A percentile compares a stretch with the other conserved stretches of the same genome.
Conservation (phyloP, 2,888 invertebrate species). For the Cheiracanthium punctorium region DNA sequence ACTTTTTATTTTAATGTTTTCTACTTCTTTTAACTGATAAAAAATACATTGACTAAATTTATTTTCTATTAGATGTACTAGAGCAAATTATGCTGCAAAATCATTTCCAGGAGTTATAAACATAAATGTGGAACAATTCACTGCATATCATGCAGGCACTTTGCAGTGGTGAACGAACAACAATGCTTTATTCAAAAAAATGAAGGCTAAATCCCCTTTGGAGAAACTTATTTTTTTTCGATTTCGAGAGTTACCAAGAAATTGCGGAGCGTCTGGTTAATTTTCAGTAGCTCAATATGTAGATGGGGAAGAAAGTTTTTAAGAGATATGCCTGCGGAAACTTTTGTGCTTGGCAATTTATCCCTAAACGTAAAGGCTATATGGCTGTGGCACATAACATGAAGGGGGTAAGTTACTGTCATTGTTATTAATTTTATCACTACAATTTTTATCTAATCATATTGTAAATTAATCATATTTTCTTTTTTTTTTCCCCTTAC, state of each 20-base stretch:
- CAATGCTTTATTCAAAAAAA: neutral
- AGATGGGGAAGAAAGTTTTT: neutral
- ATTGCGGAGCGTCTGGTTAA: slow-evolving; percentile 17
- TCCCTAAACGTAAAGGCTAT: neutral
- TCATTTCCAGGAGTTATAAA: neutral
- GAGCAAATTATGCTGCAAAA: slow-evolving; percentile 1
- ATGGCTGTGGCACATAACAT: slow-evolving; percentile 28
- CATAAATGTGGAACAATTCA: neutral
- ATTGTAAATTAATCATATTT: too few species aligned
- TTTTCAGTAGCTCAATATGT: neutral
- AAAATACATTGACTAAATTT: neutral
- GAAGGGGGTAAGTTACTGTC: slow-evolving; percentile 1
- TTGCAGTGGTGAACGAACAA: neutral
- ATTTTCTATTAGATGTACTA: slow-evolving; percentile 14
- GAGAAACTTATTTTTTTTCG: too few species aligned
- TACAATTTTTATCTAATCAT: too few species aligned
- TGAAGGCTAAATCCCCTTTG: neutral
- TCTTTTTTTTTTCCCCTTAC: too few species aligned
- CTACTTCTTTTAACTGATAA: neutral
- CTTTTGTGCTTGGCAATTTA: slow-evolving; percentile 20
- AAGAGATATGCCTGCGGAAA: neutral
- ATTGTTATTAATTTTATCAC: neutral
- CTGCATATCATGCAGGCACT: slow-evolving; percentile 1
- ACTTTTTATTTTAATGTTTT: too few species aligned
- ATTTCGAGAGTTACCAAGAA: slow-evolving; percentile 18